phyloP scores from a whole-genome alignment of 2,888 invertebrate genomes.

The Drosophila subquinaria region DNA sequence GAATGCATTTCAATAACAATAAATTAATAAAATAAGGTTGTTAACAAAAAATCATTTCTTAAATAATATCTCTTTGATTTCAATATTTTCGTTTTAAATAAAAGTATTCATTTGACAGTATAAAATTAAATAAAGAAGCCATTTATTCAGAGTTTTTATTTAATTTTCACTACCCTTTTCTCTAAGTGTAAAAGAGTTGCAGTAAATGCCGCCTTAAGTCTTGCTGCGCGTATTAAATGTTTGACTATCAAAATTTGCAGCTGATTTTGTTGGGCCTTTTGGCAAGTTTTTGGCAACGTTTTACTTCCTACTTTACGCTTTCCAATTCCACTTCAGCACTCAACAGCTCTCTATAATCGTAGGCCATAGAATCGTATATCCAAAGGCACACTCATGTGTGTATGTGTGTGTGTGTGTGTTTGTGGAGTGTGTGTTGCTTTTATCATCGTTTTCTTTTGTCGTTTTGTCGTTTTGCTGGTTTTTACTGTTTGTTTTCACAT shows the following conservation, averaged over 20 bases:
- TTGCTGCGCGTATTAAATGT: constrained; percentile 9
- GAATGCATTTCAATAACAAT: too few species aligned
- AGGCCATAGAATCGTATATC: constrained; percentile 12
- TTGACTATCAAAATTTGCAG: constrained; percentile 33
- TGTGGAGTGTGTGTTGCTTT: constrained; percentile 27
- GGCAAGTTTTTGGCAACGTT: constrained; percentile 26
- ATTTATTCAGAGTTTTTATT: too few species aligned
- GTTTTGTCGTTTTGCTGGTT: constrained; percentile 50
- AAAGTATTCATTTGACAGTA: neutral
- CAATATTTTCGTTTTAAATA: too few species aligned
- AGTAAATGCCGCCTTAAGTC: neutral
- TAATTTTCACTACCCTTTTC: neutral
- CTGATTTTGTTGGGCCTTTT: constrained; percentile 22
- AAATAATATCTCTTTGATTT: too few species aligned
- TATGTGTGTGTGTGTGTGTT: neutral
- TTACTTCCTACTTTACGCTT: constrained; percentile 1
- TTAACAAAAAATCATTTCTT: neutral
- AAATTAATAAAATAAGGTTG: neutral
- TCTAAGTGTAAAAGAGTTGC: neutral
- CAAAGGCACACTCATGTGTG: constrained; percentile 5
- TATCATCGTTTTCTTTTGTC: constrained; percentile 38
- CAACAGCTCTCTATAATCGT: constrained; percentile 1
- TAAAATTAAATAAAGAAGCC: neutral
- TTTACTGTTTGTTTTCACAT: constrained; percentile 59
- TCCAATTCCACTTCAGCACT: constrained; percentile 5